A percentile compares a stretch with the other conserved stretches of the same genome.
phyloP scores from a whole-genome alignment of 1,140 invertebrate species.

The Drosophila kohkoa region DNA sequence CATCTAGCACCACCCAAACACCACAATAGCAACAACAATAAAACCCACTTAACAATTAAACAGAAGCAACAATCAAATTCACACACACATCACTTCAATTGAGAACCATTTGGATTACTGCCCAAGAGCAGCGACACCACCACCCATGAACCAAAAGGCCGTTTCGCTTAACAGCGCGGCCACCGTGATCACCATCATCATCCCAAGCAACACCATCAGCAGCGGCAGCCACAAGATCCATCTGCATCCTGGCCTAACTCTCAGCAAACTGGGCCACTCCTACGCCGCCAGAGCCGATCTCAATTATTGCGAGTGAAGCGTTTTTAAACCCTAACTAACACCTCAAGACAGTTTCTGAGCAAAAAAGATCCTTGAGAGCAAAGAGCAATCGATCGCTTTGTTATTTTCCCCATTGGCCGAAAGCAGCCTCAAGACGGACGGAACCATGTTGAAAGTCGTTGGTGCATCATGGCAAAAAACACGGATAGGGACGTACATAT shows the following conservation, averaged over 20 bases:
- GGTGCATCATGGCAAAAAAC: conserved; percentile 92
- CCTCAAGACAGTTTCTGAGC: background rate
- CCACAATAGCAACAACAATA: background rate
- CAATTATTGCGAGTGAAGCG: conserved; percentile 69
- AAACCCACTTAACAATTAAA: conserved; percentile 3
- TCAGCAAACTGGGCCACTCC: conserved; percentile 73
- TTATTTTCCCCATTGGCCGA: background rate
- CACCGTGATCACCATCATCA: conserved; percentile 59
- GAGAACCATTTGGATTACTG: conserved; percentile 48
- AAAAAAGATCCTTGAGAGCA: background rate
- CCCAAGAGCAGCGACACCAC: conserved; percentile 53
- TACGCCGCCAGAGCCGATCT: conserved; percentile 79
- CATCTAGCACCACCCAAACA: background rate
- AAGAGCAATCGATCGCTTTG: background rate
- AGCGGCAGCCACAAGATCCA: conserved; percentile 33
- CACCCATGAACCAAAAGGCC: conserved; percentile 80
- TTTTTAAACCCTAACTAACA: background rate
- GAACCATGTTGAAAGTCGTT: conserved; percentile 90
- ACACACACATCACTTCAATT: conserved; percentile 10
- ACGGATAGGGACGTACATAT: conserved; percentile 89
- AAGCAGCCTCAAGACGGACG: conserved; percentile 75
- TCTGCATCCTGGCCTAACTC: conserved; percentile 38
- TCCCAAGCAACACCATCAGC: conserved; percentile 35
- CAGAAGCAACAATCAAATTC: background rate
- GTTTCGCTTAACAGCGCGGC: conserved; percentile 75